Conservation (phyloP, 2,113 vertebrate species). For the Psittacus erithacus region DNA sequence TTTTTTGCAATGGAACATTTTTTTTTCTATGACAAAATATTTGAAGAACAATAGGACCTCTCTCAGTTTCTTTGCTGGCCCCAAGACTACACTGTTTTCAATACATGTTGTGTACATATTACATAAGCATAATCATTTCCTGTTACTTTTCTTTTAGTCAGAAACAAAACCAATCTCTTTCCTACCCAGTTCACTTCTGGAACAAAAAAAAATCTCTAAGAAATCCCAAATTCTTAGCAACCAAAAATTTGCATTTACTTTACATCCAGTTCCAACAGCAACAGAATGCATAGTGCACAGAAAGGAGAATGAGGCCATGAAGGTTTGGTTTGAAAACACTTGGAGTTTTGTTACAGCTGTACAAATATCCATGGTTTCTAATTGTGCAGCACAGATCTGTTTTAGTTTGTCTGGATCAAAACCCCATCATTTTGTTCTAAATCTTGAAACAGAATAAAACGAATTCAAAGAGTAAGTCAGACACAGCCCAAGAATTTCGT, state of each 20-base stretch:
- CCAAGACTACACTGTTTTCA: rapidly evolving
- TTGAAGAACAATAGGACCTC: neutral
- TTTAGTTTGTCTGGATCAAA: neutral
- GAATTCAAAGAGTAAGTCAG: neutral
- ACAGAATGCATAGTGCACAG: neutral
- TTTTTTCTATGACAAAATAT: neutral
- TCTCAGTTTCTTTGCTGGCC: neutral
- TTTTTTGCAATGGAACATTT: neutral
- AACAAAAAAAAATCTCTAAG: neutral
- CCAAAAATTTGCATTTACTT: neutral
- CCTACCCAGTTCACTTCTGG: neutral
- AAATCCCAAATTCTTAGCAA: neutral
- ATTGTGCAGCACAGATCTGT: neutral
- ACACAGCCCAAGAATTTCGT: neutral
- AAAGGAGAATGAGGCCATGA: neutral
- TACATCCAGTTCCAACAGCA: neutral
- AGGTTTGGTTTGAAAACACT: neutral
- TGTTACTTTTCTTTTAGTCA: neutral
- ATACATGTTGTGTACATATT: neutral
- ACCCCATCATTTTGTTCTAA: neutral
- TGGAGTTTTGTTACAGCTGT: neutral
- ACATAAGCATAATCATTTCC: neutral
- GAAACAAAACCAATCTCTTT: neutral
- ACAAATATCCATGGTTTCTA: neutral
- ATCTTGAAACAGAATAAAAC: neutral